phyloP scores from a whole-genome alignment of 2,888 invertebrate genomes.

The Ferrisia virgata region DNA sequence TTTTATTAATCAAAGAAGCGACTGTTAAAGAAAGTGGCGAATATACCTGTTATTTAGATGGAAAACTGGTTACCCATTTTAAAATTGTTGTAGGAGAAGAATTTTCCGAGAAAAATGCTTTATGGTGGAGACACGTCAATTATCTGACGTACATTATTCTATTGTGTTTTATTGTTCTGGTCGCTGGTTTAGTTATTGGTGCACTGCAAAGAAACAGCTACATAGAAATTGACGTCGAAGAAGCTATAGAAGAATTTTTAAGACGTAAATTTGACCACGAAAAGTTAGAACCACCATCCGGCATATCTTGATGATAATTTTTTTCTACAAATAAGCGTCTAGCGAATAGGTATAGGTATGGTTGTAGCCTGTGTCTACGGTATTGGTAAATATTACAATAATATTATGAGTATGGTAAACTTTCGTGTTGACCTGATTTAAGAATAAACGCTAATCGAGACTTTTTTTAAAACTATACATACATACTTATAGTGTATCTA shows the following conservation, averaged over 20 bases:
- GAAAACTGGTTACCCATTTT: neutral
- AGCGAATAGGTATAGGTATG: no score
- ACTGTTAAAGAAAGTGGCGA: neutral
- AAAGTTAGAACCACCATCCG: neutral
- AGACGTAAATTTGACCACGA: neutral
- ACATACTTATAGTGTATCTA: no score
- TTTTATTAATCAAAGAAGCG: neutral
- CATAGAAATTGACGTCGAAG: neutral
- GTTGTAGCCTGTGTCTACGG: neutral
- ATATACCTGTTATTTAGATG: neutral
- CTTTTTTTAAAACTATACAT: neutral
- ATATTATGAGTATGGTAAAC: neutral
- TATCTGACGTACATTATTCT: conserved; percentile 2
- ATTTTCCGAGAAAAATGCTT: neutral
- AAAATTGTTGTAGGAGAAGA: neutral
- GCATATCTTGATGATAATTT: neutral
- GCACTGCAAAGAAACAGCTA: neutral
- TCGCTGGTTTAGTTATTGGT: neutral
- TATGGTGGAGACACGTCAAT: conserved; percentile 20
- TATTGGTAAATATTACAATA: no score
- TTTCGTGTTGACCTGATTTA: neutral
- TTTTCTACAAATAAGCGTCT: neutral
- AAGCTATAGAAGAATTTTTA: neutral
- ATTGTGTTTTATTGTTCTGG: neutral
- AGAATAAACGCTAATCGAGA: neutral